phyloP scores from a whole-genome alignment of 2,888 invertebrate genomes.

The Lasioglossum oenotherae region DNA sequence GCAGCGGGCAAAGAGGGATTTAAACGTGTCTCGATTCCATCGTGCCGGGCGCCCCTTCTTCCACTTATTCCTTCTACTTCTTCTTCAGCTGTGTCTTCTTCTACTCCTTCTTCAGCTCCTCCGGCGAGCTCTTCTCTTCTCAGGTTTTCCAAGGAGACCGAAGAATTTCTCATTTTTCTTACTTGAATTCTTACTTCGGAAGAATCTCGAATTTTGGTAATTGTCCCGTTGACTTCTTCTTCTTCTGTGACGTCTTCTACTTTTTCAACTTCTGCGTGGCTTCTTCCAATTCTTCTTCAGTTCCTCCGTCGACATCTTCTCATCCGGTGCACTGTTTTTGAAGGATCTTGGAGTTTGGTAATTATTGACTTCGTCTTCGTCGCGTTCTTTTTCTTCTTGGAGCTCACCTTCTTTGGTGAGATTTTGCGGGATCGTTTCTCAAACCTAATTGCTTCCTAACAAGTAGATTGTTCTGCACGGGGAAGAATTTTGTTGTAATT shows the following conservation, averaged over 20 bases:
- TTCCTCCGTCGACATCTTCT: too few relatives aligned
- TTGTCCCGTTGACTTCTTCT: not conserved
- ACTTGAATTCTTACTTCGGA: not conserved
- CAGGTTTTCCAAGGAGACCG: not conserved
- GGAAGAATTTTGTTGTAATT: not conserved
- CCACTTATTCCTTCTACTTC: not conserved
- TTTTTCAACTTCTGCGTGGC: not conserved
- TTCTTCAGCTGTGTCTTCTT: not conserved
- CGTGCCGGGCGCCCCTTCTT: conserved; percentile 12
- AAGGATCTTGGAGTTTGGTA: not conserved
- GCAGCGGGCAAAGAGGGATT: conserved; percentile 41
- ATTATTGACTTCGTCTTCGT: not conserved
- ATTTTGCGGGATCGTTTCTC: not conserved
- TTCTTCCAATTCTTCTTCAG: not conserved
- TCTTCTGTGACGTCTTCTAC: not conserved
- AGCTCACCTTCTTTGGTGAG: not conserved
- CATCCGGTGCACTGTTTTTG: not conserved
- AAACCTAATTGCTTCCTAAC: not conserved
- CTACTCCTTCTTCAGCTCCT: not conserved
- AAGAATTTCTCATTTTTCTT: not conserved
- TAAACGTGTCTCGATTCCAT: conserved; percentile 40
- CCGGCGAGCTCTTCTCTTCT: not conserved
- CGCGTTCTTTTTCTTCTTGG: not conserved
- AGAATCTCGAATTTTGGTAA: not conserved
- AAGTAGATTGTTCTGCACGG: not conserved